These are phyloP conservation scores for Neomorphus geoffroyi DNA, from an alignment of 2,797 vertebrate genomes.

Conservation along the genomic window DNA sequence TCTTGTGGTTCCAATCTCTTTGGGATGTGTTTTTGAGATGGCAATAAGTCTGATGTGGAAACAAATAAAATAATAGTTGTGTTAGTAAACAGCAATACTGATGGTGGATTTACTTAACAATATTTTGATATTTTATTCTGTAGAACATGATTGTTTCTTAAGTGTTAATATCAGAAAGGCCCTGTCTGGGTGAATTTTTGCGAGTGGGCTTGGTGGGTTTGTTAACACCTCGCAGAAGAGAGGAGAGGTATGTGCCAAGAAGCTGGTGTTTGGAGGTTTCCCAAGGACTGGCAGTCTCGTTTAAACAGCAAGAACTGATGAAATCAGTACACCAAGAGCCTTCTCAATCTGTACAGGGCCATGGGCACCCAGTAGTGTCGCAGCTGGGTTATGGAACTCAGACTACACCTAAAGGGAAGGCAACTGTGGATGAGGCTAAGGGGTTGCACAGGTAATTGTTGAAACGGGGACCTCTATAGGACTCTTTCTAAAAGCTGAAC, in stretches of 20 bases:
- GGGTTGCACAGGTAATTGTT: background rate
- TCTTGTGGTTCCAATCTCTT: background rate
- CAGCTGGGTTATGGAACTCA: background rate
- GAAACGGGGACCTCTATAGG: background rate
- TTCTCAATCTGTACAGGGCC: background rate
- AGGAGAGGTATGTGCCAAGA: background rate
- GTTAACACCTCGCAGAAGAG: background rate
- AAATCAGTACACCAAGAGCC: background rate
- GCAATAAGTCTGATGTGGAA: background rate
- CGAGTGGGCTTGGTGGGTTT: background rate
- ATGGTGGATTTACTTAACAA: background rate
- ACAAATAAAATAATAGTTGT: background rate
- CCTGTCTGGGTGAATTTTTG: background rate
- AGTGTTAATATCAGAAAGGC: background rate
- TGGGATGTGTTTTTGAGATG: background rate
- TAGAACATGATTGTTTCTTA: background rate
- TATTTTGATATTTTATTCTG: background rate
- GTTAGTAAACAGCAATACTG: background rate
- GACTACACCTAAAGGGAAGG: background rate
- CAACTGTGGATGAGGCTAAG: accelerated
- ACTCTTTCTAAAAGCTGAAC: background rate
- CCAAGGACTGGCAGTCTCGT: background rate
- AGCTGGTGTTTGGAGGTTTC: background rate
- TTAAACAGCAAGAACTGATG: background rate
- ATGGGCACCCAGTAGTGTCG: background rate